phyloP scores from a whole-genome alignment of 2,797 vertebrate species.

The Spinus olivaceus region DNA sequence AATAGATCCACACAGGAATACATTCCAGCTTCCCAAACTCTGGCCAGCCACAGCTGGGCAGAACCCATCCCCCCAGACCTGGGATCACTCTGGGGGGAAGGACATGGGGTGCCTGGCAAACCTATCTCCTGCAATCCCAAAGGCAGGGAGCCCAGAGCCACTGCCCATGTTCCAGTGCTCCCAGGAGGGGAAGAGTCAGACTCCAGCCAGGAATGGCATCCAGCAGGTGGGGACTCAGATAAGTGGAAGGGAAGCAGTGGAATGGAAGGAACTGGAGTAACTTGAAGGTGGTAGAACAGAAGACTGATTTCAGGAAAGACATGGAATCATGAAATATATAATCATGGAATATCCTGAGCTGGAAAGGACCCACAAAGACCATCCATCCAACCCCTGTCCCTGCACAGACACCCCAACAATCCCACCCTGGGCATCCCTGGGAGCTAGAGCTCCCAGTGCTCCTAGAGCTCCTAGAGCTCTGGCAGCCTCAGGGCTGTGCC shows the following conservation, averaged over 20 bases:
- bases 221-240: neutral
- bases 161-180: neutral
- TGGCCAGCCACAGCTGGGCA: neutral
- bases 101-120: neutral
- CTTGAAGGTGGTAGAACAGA: neutral
- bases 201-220: neutral
- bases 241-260: neutral
- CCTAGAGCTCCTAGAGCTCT: neutral
- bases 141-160: neutral
- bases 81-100: neutral
- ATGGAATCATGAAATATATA: neutral
- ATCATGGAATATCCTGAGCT: neutral
- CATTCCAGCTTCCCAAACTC: neutral
- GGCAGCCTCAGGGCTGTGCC: accelerated
- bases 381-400: accelerated
- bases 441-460: accelerated
- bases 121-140: neutral
- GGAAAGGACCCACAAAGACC: neutral
- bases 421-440: neutral
- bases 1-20: neutral
- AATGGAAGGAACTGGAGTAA: neutral
- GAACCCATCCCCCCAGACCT: neutral
- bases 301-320: neutral
- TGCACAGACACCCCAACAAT: neutral
- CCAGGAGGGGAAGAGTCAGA: neutral